A percentile compares a stretch with the other conserved stretches of the same genome.
Conservation (phyloP, 1,140 invertebrate species). For the Apis laboriosa region DNA sequence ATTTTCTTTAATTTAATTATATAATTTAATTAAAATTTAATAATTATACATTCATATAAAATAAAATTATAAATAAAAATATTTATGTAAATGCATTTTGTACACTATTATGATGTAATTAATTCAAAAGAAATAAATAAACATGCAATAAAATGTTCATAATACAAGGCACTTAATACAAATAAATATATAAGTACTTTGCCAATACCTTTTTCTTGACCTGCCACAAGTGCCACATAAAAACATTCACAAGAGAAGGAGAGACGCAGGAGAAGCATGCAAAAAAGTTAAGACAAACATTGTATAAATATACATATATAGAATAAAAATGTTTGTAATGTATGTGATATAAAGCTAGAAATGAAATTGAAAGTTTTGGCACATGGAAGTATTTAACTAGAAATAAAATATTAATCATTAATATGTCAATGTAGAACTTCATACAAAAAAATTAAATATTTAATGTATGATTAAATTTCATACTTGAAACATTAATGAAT, state of each 20-base stretch:
- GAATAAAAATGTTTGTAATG: conserved; percentile 65
- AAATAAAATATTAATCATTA: conserved; percentile 31
- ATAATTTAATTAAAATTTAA: neutral
- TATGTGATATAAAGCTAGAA: conserved; percentile 54
- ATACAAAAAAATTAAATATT: conserved; percentile 13
- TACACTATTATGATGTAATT: conserved; percentile 16
- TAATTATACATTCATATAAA: neutral
- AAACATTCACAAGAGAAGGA: conserved; percentile 83
- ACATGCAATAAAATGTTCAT: conserved; percentile 31
- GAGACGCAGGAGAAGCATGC: conserved; percentile 82
- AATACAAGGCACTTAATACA: conserved; percentile 64
- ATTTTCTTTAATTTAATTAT: neutral
- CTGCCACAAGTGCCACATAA: conserved; percentile 83
- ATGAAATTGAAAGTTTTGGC: conserved; percentile 1
- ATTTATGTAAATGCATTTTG: neutral
- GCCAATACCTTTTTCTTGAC: conserved; percentile 84
- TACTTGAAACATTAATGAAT: neutral
- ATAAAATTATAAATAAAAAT: neutral
- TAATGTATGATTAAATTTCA: neutral
- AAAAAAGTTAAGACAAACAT: conserved; percentile 82
- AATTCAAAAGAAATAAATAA: conserved; percentile 6
- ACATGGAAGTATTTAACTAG: conserved; percentile 25
- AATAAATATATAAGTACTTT: conserved; percentile 75
- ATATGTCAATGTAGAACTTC: conserved; percentile 22
- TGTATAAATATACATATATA: conserved; percentile 74